These are phyloP conservation scores for Triplophysa tibetana DNA, from an alignment of 2,113 vertebrate genomes.

Conservation along the genomic window DNA sequence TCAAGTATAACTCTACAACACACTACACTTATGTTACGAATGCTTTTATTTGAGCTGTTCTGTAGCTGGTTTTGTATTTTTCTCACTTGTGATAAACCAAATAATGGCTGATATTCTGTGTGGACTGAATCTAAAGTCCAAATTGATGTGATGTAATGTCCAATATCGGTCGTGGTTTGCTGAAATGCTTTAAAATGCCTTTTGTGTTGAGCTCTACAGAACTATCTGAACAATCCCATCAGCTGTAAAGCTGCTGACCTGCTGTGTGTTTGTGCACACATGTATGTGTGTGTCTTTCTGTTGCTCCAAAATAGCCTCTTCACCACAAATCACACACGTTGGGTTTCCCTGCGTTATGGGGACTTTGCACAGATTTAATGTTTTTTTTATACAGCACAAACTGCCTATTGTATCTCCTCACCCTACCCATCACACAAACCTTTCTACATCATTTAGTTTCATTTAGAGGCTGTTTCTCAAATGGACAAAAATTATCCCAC, in stretches of 20 bases:
- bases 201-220: slow-evolving; percentile 47
- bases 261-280: not conserved
- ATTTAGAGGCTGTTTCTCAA: too few relatives aligned
- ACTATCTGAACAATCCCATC: slow-evolving; percentile 47
- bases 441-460: too few relatives aligned
- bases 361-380: too few relatives aligned
- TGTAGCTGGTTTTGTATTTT: not conserved
- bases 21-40: too few relatives aligned
- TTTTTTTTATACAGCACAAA: too few relatives aligned
- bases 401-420: too few relatives aligned
- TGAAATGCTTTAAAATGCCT: slow-evolving; percentile 46
- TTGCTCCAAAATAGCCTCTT: slow-evolving; percentile 50
- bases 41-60: too few relatives aligned
- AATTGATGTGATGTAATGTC: slow-evolving; percentile 7
- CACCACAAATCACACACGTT: slow-evolving; percentile 23
- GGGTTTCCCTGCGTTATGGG: too few relatives aligned
- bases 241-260: not conserved
- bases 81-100: not conserved
- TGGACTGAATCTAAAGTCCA: not conserved
- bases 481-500: too few relatives aligned
- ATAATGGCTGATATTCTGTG: not conserved
- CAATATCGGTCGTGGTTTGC: slow-evolving; percentile 16
- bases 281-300: slow-evolving; percentile 48
- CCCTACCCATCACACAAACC: slow-evolving; percentile 29
- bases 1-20: too few relatives aligned